Percentiles rank a stretch among this genome's conserved stretches.
Evolutionary conservation across 2,888 invertebrate genomes (phyloP).

Genomic region (Limnephilus lunatus): DNA sequence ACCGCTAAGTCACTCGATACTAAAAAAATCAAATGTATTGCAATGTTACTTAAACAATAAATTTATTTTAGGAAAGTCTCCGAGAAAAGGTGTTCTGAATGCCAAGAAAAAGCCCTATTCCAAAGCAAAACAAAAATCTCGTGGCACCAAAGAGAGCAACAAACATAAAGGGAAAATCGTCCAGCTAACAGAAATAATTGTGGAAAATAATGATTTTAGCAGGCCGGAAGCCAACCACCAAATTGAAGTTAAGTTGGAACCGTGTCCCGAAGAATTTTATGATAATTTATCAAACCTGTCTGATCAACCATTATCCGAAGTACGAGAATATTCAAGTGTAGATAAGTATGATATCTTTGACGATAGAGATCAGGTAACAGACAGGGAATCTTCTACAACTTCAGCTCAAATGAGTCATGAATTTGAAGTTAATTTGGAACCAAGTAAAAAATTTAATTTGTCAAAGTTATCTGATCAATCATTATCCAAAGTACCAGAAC

Average conservation of each 20-base stretch:
- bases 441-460: not conserved
- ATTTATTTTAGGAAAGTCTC: not conserved
- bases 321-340: not conserved
- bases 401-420: slow-evolving; percentile 5
- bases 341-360: not conserved
- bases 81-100: not conserved
- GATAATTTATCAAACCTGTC: not conserved
- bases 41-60: not conserved
- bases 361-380: not conserved
- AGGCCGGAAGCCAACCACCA: not conserved
- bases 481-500: not conserved
- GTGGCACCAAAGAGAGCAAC: not conserved
- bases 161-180: not conserved
- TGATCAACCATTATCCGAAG: not conserved
- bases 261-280: not conserved
- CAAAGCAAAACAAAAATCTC: not conserved
- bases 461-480: not conserved
- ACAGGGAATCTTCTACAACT: slow-evolving; percentile 18
- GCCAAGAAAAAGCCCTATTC: not conserved
- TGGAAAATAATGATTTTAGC: not conserved
- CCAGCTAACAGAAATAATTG: not conserved
- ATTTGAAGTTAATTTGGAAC: not conserved
- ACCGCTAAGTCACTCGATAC: too few species aligned
- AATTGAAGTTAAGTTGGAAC: not conserved
- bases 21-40: not conserved